Percentiles rank a stretch among this genome's conserved stretches.
Evolutionary conservation across 2,888 invertebrate species (phyloP).

Genomic region (Bellardia pandia): DNA sequence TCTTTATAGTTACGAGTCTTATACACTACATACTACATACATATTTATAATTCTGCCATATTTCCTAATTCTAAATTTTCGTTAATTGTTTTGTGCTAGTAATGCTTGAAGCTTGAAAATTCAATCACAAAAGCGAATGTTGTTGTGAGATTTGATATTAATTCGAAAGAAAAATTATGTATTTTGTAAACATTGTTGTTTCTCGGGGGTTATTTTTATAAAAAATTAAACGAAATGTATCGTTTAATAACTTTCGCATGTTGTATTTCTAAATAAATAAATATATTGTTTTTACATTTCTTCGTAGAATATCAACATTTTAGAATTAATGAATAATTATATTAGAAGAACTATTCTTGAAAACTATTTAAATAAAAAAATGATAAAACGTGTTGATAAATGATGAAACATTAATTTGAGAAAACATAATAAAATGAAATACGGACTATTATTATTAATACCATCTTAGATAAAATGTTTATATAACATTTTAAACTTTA

Average conservation of each 20-base stretch:
- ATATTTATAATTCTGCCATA: constrained; percentile 54
- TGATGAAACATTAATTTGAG: background rate
- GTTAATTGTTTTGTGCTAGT: background rate
- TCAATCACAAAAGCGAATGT: background rate
- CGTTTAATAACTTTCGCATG: background rate
- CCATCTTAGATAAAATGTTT: no score
- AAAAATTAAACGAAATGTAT: constrained; percentile 9
- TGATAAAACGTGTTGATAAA: background rate
- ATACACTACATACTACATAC: background rate
- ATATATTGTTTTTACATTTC: constrained; percentile 11
- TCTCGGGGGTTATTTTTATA: constrained; percentile 72
- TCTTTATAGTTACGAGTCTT: background rate
- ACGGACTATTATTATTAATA: no score
- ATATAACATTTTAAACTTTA: no score
- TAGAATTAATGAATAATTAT: background rate
- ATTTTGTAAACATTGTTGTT: constrained; percentile 66
- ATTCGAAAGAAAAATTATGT: background rate
- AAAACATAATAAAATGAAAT: background rate
- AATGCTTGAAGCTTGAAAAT: constrained; percentile 5
- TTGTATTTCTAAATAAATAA: background rate
- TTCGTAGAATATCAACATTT: constrained; percentile 1
- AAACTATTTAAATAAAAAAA: background rate
- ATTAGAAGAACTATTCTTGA: background rate
- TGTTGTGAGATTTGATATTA: constrained; percentile 48
- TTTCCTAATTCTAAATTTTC: constrained; percentile 43